Evolutionary conservation across 2,113 vertebrate genomes (phyloP).

Genomic region (Sorex araneus): DNA sequence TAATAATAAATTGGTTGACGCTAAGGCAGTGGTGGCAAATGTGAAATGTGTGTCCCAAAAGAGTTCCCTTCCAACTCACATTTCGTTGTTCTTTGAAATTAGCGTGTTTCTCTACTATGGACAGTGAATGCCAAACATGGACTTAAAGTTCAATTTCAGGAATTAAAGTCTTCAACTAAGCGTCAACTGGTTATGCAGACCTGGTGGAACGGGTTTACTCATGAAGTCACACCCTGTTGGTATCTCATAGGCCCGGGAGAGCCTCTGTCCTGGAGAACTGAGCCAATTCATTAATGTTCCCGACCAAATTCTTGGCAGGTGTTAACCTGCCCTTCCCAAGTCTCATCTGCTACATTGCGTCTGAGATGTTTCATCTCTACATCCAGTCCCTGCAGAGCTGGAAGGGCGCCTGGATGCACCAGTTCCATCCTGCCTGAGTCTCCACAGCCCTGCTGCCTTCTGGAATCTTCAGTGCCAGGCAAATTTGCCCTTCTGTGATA

Average conservation of each 20-base stretch:
- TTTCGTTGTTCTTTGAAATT: background rate
- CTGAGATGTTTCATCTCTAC: background rate
- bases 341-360: background rate
- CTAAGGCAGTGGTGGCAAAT: background rate
- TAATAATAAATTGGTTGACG: background rate
- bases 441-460: background rate
- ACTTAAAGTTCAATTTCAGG: conserved; percentile 17
- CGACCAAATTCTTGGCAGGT: conserved; percentile 40
- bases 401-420: background rate
- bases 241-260: background rate
- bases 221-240: conserved; percentile 34
- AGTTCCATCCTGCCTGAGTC: background rate
- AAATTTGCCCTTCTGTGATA: background rate
- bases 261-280: conserved; percentile 33
- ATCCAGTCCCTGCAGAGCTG: background rate
- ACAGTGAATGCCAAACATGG: background rate
- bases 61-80: background rate
- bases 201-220: conserved; percentile 69
- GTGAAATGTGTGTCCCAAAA: background rate
- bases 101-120: background rate
- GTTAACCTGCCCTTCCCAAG: conserved; percentile 63
- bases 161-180: conserved; percentile 46
- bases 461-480: background rate
- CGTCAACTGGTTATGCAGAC: conserved; percentile 38
- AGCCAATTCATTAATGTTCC: conserved; percentile 53